Conservation (phyloP, 2,797 vertebrate species). For the Clamator glandarius region DNA sequence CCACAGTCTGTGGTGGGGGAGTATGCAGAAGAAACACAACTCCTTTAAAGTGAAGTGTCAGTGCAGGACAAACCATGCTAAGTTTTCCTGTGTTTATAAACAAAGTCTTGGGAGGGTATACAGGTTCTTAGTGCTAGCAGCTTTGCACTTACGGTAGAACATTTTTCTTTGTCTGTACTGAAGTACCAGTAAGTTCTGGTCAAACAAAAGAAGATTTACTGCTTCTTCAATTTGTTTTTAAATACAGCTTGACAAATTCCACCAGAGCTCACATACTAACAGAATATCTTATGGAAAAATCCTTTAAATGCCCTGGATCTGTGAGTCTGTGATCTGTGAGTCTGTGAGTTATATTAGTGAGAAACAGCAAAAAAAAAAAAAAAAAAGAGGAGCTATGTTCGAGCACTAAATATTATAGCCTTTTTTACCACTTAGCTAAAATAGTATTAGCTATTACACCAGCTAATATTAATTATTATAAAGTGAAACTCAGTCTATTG, state of each 20-base stretch:
- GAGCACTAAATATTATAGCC: background rate
- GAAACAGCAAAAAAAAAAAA: constrained; percentile 49
- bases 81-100: background rate
- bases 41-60: background rate
- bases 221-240: constrained; percentile 28
- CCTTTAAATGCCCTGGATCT: constrained; percentile 61
- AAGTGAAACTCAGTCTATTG: background rate
- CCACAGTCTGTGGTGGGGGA: background rate
- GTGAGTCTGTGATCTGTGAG: constrained; percentile 52
- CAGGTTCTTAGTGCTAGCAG: background rate
- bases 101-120: background rate
- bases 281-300: constrained; percentile 31
- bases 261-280: constrained; percentile 14
- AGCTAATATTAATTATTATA: background rate
- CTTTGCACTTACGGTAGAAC: background rate
- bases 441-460: background rate
- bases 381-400: constrained; percentile 24
- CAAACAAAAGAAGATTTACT: constrained; percentile 30
- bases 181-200: constrained; percentile 1
- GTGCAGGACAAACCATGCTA: background rate
- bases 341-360: constrained; percentile 37
- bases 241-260: constrained; percentile 32
- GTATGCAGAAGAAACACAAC: background rate
- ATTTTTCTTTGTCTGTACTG: background rate
- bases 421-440: constrained; percentile 12